Percentiles rank a stretch among this genome's conserved stretches.
These are phyloP conservation scores for Pan troglodytes DNA, from an alignment of 2,113 vertebrate genomes.

Conservation along the genomic window NHGRI_mPanTro3-v2.1_pri NC_072420.2:37598001-37598500, in stretches of 20 bases:
- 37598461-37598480: neutral
- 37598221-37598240: neutral
- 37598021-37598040: neutral
- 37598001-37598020: neutral
- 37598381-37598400: fast-evolving
- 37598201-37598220: neutral
- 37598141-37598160: neutral
- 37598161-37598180: neutral
- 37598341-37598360: neutral
- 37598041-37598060: neutral
- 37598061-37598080: neutral
- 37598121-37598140: neutral
- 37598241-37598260: neutral
- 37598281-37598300: neutral
- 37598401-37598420: fast-evolving
- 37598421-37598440: fast-evolving
- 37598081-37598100: neutral
- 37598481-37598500: neutral
- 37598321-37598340: neutral
- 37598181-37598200: neutral
- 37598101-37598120: neutral
- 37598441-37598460: fast-evolving
- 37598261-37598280: too few species aligned
- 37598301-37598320: neutral
- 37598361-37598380: fast-evolving